Evolutionary conservation across 2,113 vertebrate species (phyloP).

Genomic region (Macquaria australasica): DNA sequence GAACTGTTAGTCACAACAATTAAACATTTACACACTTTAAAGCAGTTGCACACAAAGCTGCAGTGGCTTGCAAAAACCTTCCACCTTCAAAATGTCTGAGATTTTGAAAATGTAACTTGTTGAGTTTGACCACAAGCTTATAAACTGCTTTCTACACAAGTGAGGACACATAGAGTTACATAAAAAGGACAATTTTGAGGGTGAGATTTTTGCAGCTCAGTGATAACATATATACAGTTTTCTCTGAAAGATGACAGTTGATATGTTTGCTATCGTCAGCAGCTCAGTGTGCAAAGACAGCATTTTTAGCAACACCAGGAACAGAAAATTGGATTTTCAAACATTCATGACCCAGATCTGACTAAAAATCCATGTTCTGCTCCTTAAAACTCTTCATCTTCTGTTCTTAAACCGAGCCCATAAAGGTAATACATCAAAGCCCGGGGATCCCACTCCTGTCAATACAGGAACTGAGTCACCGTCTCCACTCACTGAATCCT

Average conservation of each 20-base stretch:
- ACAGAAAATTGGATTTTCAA: slow-evolving; percentile 34
- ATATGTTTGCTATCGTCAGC: slow-evolving; percentile 12
- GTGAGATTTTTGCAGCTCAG: slow-evolving; percentile 36
- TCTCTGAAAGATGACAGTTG: background rate
- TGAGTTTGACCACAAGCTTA: background rate
- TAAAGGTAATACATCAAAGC: slow-evolving; percentile 45
- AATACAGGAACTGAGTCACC: slow-evolving; percentile 24
- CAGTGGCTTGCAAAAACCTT: slow-evolving; percentile 34
- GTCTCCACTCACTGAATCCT: slow-evolving; percentile 18
- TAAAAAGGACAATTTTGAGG: background rate
- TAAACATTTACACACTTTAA: slow-evolving; percentile 43
- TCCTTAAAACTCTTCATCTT: slow-evolving; percentile 25
- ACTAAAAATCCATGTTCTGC: slow-evolving; percentile 39
- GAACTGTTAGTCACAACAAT: slow-evolving; percentile 52
- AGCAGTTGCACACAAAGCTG: slow-evolving; percentile 50
- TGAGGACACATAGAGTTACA: background rate
- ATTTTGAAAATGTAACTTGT: background rate
- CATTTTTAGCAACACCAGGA: slow-evolving; percentile 22
- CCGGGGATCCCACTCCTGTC: slow-evolving; percentile 30
- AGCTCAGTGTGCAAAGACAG: slow-evolving; percentile 49
- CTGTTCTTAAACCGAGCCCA: slow-evolving; percentile 14
- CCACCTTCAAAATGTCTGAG: background rate
- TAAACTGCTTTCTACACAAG: background rate
- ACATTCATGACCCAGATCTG: slow-evolving; percentile 17
- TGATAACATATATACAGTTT: slow-evolving; percentile 2